Percentiles rank a stretch among this genome's conserved stretches.
Evolutionary conservation across 2,888 invertebrate genomes (phyloP).

Genomic region (Lasioglossum villosulum): DNA sequence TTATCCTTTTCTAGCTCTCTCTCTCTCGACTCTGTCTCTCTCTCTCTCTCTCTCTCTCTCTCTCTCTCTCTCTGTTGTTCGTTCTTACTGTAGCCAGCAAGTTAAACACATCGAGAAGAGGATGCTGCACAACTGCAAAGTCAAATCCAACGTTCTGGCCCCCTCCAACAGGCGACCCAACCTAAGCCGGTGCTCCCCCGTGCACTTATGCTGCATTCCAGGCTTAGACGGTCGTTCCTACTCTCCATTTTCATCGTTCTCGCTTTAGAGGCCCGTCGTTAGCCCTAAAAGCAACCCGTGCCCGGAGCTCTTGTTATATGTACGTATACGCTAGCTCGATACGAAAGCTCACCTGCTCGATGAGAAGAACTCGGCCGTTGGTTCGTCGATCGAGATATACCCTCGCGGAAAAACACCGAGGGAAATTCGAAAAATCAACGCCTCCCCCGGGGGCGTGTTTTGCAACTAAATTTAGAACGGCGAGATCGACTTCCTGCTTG

Average conservation of each 20-base stretch:
- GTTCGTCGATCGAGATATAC: background rate
- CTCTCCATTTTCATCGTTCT: slow-evolving; percentile 67
- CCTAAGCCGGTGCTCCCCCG: slow-evolving; percentile 56
- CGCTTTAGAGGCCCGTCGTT: slow-evolving; percentile 64
- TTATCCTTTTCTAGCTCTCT: slow-evolving; percentile 39
- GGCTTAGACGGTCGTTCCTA: slow-evolving; percentile 69
- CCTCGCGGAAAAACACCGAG: background rate
- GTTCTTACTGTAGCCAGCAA: slow-evolving; percentile 63
- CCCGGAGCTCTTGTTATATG: slow-evolving; percentile 4
- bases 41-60: slow-evolving; percentile 33
- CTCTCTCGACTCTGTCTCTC: slow-evolving; percentile 4
- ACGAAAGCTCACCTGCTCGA: slow-evolving; percentile 8
- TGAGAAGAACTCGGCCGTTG: slow-evolving; percentile 18
- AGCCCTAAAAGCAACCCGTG: slow-evolving; percentile 60
- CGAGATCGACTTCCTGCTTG: slow-evolving; percentile 8
- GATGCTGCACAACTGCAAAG: slow-evolving; percentile 78
- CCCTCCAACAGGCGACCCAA: slow-evolving; percentile 48
- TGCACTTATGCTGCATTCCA: slow-evolving; percentile 76
- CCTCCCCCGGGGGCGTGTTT: background rate
- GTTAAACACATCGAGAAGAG: slow-evolving; percentile 71
- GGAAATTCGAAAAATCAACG: background rate
- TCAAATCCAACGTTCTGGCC: slow-evolving; percentile 74
- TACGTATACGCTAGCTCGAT: background rate
- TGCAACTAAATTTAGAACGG: slow-evolving; percentile 7
- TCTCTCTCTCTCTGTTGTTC: slow-evolving; percentile 45